Percentiles rank a stretch among this genome's conserved stretches.
Evolutionary conservation across 2,888 invertebrate species (phyloP).

Genomic region (Pristionchus arcanus): DNA sequence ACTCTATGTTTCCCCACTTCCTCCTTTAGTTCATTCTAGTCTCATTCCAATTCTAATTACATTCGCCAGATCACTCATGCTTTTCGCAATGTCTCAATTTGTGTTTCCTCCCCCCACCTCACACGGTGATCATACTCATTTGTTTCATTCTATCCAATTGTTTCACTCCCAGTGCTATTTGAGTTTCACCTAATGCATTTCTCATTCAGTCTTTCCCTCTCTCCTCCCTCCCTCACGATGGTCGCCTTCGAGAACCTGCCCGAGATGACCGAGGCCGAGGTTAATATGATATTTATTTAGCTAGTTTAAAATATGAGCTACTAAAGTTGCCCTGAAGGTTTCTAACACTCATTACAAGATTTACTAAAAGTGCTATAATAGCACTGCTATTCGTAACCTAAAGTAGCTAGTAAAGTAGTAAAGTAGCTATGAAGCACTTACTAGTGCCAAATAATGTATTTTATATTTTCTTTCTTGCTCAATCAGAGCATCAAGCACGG

Average conservation of each 20-base stretch:
- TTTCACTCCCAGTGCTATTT: not conserved
- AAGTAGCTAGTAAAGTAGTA: too few relatives aligned
- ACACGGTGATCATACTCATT: too few relatives aligned
- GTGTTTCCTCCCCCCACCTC: not conserved
- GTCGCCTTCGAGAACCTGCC: conserved; percentile 47
- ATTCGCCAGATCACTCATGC: not conserved
- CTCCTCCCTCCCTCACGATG: not conserved
- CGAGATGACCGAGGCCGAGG: conserved; percentile 52
- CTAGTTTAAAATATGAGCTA: too few relatives aligned
- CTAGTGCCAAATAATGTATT: not conserved
- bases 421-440: too few relatives aligned
- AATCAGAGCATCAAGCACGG: too few relatives aligned
- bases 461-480: not conserved
- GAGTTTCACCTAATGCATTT: not conserved
- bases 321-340: too few relatives aligned
- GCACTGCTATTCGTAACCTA: too few relatives aligned
- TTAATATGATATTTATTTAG: not conserved
- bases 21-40: not conserved
- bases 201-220: not conserved
- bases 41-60: not conserved
- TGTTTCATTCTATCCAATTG: too few relatives aligned
- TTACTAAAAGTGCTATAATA: too few relatives aligned
- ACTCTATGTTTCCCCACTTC: not conserved
- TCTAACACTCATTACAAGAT: too few relatives aligned
- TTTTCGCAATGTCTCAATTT: not conserved